Percentiles rank a stretch among this genome's conserved stretches.
phyloP scores from a whole-genome alignment of 2,888 invertebrate genomes.

The Serripes groenlandicus region DNA sequence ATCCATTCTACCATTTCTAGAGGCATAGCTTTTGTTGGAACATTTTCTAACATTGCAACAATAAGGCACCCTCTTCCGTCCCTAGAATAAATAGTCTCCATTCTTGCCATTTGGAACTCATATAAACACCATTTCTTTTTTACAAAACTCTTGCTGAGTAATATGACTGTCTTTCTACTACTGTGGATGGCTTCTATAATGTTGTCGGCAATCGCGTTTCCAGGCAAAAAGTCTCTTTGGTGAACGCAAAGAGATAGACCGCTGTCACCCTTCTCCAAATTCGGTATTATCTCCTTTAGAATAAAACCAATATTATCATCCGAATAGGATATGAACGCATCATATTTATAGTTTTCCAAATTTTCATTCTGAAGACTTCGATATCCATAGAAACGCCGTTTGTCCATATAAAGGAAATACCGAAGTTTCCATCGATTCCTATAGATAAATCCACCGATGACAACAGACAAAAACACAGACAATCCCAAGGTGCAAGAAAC shows the following conservation, averaged over 20 bases:
- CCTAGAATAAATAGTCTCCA: constrained; percentile 63
- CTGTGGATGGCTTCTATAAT: constrained; percentile 65
- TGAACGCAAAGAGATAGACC: constrained; percentile 66
- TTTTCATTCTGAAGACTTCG: not conserved
- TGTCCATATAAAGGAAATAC: constrained; percentile 27
- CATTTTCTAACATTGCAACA: constrained; percentile 20
- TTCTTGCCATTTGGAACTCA: constrained; percentile 70
- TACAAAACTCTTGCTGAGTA: constrained; percentile 63
- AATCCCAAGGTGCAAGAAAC: constrained; percentile 12
- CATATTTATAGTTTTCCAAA: constrained; percentile 41
- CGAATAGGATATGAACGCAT: constrained; percentile 67
- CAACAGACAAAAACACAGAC: constrained; percentile 14
- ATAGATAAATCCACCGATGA: constrained; percentile 43
- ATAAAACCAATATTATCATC: constrained; percentile 48
- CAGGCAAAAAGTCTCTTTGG: constrained; percentile 69
- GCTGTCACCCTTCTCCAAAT: constrained; percentile 36
- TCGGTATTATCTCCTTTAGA: constrained; percentile 15
- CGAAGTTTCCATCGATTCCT: constrained; percentile 63
- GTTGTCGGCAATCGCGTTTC: constrained; percentile 65
- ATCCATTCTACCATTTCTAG: constrained; percentile 43
- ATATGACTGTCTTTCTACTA: constrained; percentile 69
- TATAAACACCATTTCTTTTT: constrained; percentile 70
- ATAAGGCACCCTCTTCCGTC: not conserved
- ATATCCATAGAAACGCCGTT: not conserved
- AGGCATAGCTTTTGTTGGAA: constrained; percentile 21